Percentiles rank a stretch among this genome's conserved stretches.
These are phyloP conservation scores for Abrostola triplasia DNA, from an alignment of 2,888 invertebrate genomes.

Conservation along the genomic window DNA sequence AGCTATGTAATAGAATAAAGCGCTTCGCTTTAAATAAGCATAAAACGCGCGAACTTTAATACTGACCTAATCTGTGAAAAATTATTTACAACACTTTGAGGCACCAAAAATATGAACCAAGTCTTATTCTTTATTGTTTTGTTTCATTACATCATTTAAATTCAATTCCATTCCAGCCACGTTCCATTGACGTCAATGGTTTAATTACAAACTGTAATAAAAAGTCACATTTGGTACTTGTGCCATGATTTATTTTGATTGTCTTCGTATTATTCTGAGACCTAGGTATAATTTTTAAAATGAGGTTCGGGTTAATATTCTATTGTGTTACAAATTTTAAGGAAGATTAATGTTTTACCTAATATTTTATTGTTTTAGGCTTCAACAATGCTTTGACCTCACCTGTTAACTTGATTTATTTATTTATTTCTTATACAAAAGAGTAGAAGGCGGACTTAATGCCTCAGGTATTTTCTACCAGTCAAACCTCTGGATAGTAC, in stretches of 20 bases:
- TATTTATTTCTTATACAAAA: too few species aligned
- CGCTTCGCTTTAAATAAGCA: neutral
- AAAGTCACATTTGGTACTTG: conserved; percentile 38
- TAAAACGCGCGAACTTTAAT: conserved; percentile 18
- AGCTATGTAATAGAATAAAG: too few species aligned
- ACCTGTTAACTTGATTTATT: too few species aligned
- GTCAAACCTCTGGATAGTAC: too few species aligned
- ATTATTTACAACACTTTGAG: conserved; percentile 19
- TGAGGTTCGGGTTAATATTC: neutral
- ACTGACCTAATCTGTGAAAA: conserved; percentile 14
- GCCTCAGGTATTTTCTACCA: too few species aligned
- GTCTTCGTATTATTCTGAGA: conserved; percentile 27
- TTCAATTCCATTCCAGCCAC: conserved; percentile 40
- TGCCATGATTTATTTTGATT: conserved; percentile 31
- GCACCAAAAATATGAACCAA: conserved; percentile 25
- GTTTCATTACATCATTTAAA: conserved; percentile 8
- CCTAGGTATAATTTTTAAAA: conserved; percentile 10
- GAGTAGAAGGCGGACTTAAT: too few species aligned
- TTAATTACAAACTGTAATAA: conserved; percentile 47
- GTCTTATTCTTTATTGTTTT: conserved; percentile 35
- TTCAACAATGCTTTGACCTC: too few species aligned
- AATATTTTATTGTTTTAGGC: too few species aligned
- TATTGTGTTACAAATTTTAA: too few species aligned
- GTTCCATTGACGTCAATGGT: conserved; percentile 44
- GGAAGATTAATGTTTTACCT: too few species aligned